Base-by-base conservation (phyloP, 2,113 vertebrate species). In the Sclerurus mexicanus region DNA sequence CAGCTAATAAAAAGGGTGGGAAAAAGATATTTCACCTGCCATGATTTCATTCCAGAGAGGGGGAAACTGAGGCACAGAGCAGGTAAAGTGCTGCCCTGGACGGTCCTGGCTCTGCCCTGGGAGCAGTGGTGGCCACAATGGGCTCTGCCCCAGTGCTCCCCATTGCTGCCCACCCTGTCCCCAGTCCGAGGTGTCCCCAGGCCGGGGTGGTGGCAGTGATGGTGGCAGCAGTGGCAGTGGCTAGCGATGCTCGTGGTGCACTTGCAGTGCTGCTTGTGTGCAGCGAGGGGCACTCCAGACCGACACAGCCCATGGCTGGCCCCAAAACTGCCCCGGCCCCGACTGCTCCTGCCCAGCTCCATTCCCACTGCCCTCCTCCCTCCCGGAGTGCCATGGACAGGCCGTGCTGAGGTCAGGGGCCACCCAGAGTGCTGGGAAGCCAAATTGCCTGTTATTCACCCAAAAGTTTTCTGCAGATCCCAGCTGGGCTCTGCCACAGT, bases 201-300 rank as follows among this genome's bases (percentile, higher is more conserved):
- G 33, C 55, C 13, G 8, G 33, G 55, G 55, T 58, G 52, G 52
- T 53, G 55, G 55, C 53, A 17, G 11, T n/a, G n/a, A n/a, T 56
- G 55, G 55, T 28, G 37, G 37, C 25, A 17, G 35, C 23, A 25
- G 4, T 56, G 44, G 50, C 42, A 4, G 25, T 1, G 18, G 14
- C 56, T 27, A 12, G 80, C 0, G 30, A 6, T 9, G 27, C 55
- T 66, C 60, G 12, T 27, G 37, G 60, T 62, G 60, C 39, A 50
- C 55, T 18, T 96, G 93, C 93, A 97, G 78, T 95, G 79, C 88
- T 28, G 62, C 77, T 9, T 4, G 6, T 11, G 17, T 33, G 76
- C 96, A 55, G 17, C 87, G 83, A 95, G 96, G 91, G 93, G 96
- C 78, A 96, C 87, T 93, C 89, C 82, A 94, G 93, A 30, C 82